phyloP scores from a whole-genome alignment of 2,888 invertebrate species.

The Crepidodera aurea region DNA sequence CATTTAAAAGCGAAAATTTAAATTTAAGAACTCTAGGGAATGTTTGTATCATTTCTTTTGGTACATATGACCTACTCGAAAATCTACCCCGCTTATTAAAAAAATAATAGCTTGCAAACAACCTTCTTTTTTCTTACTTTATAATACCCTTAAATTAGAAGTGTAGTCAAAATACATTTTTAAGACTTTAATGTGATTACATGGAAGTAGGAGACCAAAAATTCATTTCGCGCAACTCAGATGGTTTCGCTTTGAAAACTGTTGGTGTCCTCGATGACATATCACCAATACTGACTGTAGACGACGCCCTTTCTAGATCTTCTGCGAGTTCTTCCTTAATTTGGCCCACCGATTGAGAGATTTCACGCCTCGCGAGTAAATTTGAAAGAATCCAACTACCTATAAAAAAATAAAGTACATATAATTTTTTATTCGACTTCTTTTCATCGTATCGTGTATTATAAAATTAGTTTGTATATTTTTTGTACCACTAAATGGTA shows the following conservation, averaged over 20 bases:
- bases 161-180: neutral
- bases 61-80: neutral
- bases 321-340: slow-evolving; percentile 69
- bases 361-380: slow-evolving; percentile 71
- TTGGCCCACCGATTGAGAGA: slow-evolving; percentile 66
- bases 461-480: no score
- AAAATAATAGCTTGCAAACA: neutral
- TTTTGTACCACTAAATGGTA: no score
- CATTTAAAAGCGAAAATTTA: neutral
- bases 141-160: neutral
- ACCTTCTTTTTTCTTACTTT: neutral
- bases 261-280: slow-evolving; percentile 55
- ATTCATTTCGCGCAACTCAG: slow-evolving; percentile 82
- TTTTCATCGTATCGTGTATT: no score
- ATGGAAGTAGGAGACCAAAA: slow-evolving; percentile 88
- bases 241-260: slow-evolving; percentile 68
- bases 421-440: no score
- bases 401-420: slow-evolving; percentile 19
- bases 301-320: slow-evolving; percentile 44
- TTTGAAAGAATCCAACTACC: slow-evolving; percentile 73
- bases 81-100: neutral
- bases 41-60: neutral
- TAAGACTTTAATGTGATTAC: slow-evolving; percentile 60
- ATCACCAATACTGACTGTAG: slow-evolving; percentile 49
- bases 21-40: neutral